phyloP scores from a whole-genome alignment of 2,888 invertebrate species.

The Cephus runcator region DNA sequence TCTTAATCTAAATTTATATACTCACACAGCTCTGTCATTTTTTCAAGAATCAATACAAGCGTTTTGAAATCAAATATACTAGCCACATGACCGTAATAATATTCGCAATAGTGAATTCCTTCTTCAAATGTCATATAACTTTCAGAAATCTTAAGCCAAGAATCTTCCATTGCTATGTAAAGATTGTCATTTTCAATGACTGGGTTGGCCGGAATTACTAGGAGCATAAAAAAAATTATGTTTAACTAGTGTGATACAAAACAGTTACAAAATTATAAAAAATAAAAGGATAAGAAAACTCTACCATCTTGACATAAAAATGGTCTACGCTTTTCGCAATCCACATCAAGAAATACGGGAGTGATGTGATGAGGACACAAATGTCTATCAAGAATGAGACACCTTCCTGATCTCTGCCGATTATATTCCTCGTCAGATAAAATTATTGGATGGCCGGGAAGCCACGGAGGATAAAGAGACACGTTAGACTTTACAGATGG shows the following conservation, averaged over 20 bases:
- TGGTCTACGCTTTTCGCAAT: slow-evolving; percentile 35
- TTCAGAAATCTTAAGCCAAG: slow-evolving; percentile 20
- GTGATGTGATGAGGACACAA: slow-evolving; percentile 27
- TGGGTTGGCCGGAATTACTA: no score
- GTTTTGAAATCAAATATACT: slow-evolving; percentile 25
- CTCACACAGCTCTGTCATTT: slow-evolving; percentile 30
- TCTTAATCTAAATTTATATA: not conserved
- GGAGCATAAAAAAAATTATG: no score
- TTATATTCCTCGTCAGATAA: slow-evolving; percentile 3
- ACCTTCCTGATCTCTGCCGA: slow-evolving; percentile 16
- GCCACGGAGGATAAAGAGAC: slow-evolving; percentile 33
- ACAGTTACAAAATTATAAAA: no score
- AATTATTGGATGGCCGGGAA: slow-evolving; percentile 24
- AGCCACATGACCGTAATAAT: slow-evolving; percentile 23
- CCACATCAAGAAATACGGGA: slow-evolving; percentile 33
- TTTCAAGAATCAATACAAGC: slow-evolving; percentile 25
- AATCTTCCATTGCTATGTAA: slow-evolving; percentile 9
- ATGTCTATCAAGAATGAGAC: slow-evolving; percentile 34
- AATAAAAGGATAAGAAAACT: no score
- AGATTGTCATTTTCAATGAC: not conserved
- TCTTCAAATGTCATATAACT: slow-evolving; percentile 31
- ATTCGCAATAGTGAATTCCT: slow-evolving; percentile 23
- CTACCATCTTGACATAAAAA: slow-evolving; percentile 32
- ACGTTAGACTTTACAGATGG: slow-evolving; percentile 19
- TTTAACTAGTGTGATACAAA: no score